Percentiles rank a stretch among this genome's conserved stretches.
These are phyloP conservation scores for Grantiella picta DNA, from an alignment of 2,113 vertebrate species.

Conservation along the genomic window DNA sequence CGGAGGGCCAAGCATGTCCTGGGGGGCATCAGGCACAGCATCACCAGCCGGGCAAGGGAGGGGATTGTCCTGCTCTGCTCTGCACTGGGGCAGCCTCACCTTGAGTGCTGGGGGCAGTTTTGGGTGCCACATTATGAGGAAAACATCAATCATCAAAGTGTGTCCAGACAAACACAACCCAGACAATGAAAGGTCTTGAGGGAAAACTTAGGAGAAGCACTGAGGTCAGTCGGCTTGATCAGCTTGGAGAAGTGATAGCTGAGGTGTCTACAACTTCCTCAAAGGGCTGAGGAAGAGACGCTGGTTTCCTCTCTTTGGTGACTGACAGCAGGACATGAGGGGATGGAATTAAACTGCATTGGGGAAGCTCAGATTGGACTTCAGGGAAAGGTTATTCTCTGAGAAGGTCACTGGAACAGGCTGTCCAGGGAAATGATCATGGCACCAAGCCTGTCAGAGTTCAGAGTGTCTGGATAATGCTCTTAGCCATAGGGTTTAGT, in stretches of 20 bases:
- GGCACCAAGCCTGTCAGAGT: neutral
- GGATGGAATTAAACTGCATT: neutral
- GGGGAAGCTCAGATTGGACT: neutral
- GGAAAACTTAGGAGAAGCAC: neutral
- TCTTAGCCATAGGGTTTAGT: neutral
- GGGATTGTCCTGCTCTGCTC: neutral
- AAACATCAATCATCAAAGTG: too few relatives aligned
- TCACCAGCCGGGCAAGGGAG: fast-evolving
- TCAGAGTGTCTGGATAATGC: neutral
- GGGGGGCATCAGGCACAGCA: neutral
- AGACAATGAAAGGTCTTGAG: neutral
- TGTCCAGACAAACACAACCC: neutral
- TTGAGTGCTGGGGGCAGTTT: fast-evolving
- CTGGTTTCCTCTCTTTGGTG: neutral
- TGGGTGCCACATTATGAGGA: neutral
- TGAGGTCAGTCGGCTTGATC: neutral
- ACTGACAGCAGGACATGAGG: fast-evolving
- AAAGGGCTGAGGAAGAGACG: neutral
- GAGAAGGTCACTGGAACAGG: neutral
- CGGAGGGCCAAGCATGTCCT: fast-evolving
- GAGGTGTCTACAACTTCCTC: neutral
- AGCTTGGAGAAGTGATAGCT: neutral
- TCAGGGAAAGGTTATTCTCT: neutral
- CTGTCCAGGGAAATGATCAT: neutral
- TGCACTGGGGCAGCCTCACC: fast-evolving